A percentile compares a stretch with the other conserved stretches of the same genome.
phyloP scores from a whole-genome alignment of 2,888 invertebrate genomes.

The Luperina nickerlii region DNA sequence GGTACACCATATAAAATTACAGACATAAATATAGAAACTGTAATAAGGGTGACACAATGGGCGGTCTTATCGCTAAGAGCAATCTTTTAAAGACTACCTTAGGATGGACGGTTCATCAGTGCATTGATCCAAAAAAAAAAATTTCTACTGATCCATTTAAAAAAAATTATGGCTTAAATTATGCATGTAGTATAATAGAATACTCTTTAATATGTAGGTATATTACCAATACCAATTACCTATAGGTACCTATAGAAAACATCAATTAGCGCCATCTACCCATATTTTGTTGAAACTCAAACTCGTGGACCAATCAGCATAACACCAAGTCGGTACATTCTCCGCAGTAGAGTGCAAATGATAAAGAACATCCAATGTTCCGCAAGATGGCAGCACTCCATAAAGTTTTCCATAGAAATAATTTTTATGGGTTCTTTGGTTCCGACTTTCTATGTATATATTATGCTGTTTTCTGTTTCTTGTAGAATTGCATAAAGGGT shows the following conservation, averaged over 20 bases:
- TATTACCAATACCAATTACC: too few species aligned
- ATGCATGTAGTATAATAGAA: background rate
- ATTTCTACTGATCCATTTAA: background rate
- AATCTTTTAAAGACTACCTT: too few species aligned
- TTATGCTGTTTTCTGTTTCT: background rate
- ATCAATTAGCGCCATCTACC: slow-evolving; percentile 50
- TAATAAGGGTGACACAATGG: too few species aligned
- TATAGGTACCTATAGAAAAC: too few species aligned
- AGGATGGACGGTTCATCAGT: too few species aligned
- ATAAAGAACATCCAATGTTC: slow-evolving; percentile 1
- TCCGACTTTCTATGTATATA: slow-evolving; percentile 19
- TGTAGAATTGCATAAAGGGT: background rate
- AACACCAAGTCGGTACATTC: background rate
- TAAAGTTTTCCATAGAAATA: slow-evolving; percentile 47
- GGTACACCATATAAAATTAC: too few species aligned
- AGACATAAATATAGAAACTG: too few species aligned
- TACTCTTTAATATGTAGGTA: too few species aligned
- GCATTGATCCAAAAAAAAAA: background rate
- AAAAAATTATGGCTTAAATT: background rate
- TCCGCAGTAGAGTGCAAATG: background rate
- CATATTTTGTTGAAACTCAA: slow-evolving; percentile 6
- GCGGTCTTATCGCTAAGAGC: too few species aligned
- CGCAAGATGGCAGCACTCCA: slow-evolving; percentile 68
- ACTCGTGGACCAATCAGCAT: background rate
- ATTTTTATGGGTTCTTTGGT: slow-evolving; percentile 24